phyloP scores from a whole-genome alignment of 2,113 vertebrate species.

The Pristiophorus japonicus region DNA sequence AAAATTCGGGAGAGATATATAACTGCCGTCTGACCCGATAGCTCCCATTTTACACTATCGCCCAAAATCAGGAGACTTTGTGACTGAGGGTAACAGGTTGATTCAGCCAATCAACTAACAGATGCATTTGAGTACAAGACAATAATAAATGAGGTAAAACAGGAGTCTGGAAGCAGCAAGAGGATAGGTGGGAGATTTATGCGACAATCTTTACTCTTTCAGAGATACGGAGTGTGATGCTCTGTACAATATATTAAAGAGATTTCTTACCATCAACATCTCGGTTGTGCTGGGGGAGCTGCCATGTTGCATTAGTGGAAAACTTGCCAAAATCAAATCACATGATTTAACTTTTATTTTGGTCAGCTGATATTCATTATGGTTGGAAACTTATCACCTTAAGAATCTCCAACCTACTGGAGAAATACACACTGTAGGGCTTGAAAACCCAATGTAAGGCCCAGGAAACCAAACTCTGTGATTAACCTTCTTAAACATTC shows the following conservation, averaged over 20 bases:
- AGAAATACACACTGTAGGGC: background rate
- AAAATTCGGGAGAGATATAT: background rate
- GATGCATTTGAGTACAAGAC: background rate
- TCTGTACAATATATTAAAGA: background rate
- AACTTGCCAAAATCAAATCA: background rate
- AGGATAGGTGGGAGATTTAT: background rate
- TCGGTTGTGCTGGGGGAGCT: background rate
- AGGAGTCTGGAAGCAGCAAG: background rate
- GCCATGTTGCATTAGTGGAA: no score
- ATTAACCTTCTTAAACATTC: no score
- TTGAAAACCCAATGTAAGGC: no score
- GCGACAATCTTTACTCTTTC: background rate
- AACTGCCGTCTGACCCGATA: background rate
- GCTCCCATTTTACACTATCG: background rate
- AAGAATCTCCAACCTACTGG: background rate
- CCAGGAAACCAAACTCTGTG: no score
- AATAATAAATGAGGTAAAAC: background rate
- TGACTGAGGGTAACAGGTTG: background rate
- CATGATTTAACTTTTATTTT: background rate
- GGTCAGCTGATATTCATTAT: background rate
- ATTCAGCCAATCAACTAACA: background rate
- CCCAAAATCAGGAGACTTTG: background rate
- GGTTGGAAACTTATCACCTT: background rate
- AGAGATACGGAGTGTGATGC: background rate
- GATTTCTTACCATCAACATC: background rate